Base-by-base conservation (phyloP, 2,113 vertebrate genomes). In the Megaceryle torquata region DNA sequence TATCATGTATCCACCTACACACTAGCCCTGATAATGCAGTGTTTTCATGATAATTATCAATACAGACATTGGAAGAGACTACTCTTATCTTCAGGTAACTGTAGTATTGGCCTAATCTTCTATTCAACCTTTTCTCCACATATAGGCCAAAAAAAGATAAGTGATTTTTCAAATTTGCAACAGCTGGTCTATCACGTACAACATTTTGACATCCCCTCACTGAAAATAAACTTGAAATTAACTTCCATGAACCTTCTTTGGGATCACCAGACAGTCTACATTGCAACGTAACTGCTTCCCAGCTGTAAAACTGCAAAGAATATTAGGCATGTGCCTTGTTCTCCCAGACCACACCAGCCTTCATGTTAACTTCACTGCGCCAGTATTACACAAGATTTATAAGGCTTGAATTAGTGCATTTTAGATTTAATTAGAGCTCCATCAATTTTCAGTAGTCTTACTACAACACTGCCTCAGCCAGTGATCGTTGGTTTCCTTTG, bases 351-450 rank as follows among this genome's bases (percentile, higher is more conserved):
- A 77, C 67, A 74, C 5, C n/a, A 74, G n/a, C 20, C 39, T 56
- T 77, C 68, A 10, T 2, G 6, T 44, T 83, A 90, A 63, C 56
- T 54, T 84, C 41, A 35, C 46, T 37, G 15, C 1, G 75, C 37
- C 39, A 39, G 22, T 24, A 54, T 74, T 83, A 50, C 48, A 71
- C 31, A 91, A 90, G 75, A 89, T 88, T 88, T 88, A 91, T 59
- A 92, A 60, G 29, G 35, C 39, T 70, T 85, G 48, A 76, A 93
- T 74, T 74, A 68, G 41, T 59, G 48, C n/a, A 65, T 91, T 93
- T 95, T 84, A 84, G 67, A 31, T 92, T 86, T 90, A 93, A 91
- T 91, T 89, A 91, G 35, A 93, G 25, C 18, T 81, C 59, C 70
- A 90, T 75, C 89, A 89, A 96, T 95, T 92, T 86, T 86, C 79